A percentile compares a stretch with the other conserved stretches of the same genome.
Conservation (phyloP, 2,113 vertebrate species). For the Eonycteris spelaea region DNA sequence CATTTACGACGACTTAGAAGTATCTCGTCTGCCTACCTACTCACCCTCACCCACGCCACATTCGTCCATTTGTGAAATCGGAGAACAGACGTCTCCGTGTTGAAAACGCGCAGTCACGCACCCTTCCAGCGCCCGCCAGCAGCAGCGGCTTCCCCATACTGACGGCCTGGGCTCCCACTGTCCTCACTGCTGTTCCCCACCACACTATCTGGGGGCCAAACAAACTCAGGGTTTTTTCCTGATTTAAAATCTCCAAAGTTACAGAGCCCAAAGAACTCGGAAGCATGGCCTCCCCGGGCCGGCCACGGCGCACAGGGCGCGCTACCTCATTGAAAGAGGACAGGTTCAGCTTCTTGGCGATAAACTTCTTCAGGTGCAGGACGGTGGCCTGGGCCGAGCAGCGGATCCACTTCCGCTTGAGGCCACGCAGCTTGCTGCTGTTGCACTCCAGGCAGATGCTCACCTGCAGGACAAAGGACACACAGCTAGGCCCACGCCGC, state of each 20-base stretch:
- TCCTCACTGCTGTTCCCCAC: not conserved
- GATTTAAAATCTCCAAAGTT: not conserved
- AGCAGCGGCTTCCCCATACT: too few relatives aligned
- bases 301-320: too few relatives aligned
- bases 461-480: conserved; percentile 83
- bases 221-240: not conserved
- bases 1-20: not conserved
- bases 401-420: conserved; percentile 99
- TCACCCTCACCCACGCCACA: not conserved
- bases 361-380: conserved; percentile 99
- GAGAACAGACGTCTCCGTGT: fast-evolving
- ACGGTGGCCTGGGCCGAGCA: conserved; percentile 98
- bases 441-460: conserved; percentile 99
- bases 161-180: fast-evolving
- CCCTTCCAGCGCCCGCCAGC: too few relatives aligned
- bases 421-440: conserved; percentile 96
- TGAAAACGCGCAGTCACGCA: not conserved
- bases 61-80: not conserved
- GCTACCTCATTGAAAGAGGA: conserved; percentile 99
- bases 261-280: not conserved
- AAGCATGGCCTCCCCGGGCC: too few relatives aligned
- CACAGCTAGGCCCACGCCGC: not conserved
- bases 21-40: fast-evolving
- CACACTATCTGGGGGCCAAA: not conserved
- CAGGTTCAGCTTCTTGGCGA: conserved; percentile 99